Conservation (phyloP, 35 echinoderm and acorn worm species). For the Acanthaster planci region DNA sequence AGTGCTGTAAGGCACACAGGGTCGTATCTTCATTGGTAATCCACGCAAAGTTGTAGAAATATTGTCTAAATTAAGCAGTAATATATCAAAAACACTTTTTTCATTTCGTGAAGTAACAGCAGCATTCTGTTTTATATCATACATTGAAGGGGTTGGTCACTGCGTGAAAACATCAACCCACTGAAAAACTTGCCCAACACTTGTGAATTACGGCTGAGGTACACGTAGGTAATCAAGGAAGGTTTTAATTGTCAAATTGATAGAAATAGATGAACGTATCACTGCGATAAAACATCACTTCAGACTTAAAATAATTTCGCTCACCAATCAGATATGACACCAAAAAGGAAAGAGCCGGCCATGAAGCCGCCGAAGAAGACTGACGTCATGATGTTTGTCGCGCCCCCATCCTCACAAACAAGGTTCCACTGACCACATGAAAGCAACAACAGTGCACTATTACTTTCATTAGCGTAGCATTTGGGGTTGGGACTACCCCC, state of each 20-base stretch:
- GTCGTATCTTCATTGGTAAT: too few species aligned
- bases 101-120: too few species aligned
- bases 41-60: too few species aligned
- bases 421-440: constrained; percentile 39
- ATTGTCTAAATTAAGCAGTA: too few species aligned
- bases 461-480: not conserved
- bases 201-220: too few species aligned
- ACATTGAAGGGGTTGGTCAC: too few species aligned
- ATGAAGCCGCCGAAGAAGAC: constrained; percentile 46
- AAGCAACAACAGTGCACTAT: not conserved
- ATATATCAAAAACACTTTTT: too few species aligned
- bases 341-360: constrained; percentile 38
- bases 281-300: not conserved
- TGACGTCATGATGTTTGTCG: constrained; percentile 17
- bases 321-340: constrained; percentile 40
- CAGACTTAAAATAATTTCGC: not conserved
- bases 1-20: too few species aligned
- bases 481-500: not conserved
- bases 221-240: too few species aligned
- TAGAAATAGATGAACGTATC: not conserved
- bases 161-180: too few species aligned
- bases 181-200: too few species aligned
- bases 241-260: not conserved
- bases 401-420: constrained; percentile 33
- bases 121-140: too few species aligned